Evolutionary conservation across 2,888 invertebrate species (phyloP), one percentile per base, ranked within the genome.

Genomic region (Netelia melanura): DNA sequence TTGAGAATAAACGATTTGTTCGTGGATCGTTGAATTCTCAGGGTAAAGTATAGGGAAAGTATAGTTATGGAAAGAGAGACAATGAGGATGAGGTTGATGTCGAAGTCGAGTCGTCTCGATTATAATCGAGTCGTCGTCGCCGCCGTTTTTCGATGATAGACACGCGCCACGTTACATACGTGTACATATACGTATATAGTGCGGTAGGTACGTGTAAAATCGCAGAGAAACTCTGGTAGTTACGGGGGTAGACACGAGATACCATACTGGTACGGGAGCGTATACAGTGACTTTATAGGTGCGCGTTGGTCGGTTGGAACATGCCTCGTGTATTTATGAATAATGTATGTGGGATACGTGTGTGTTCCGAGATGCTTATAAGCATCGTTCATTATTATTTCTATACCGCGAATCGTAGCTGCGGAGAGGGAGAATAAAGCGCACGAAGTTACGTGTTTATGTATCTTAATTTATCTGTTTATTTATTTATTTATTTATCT

Each of bases 271-370:
- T 61, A 71, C 25, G 17, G 38, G 38, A 52, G 61, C 6, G 30
- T 30, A 30, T 30, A 30, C 6, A 30, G 30, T 5, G 30, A 30
- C 5, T 30, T 30, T 30, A 5, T 30, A 30, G 62, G 68, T 74
- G 48, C 21, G 54, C 67, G 81, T 54, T 67, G 56, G 48, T 67
- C 54, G 68, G 58, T 65, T 44, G 75, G 67, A 70, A 72, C 75
- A 76, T 79, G 71, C 71, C 82, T 76, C 82, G 76, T 70, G 44
- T 76, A n/a, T 80, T 85, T 82, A 85, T 85, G 85, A 85, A 85
- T 85, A 85, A 85, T 85, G 82, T 67, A 85, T 85, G 65, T 52
- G 80, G 64, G 64, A 82, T 82, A 82, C 85, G 82, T 61, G 85
- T 82, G 85, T 76, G 56, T 72, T 72, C 72, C 80, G 56, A 25